Percentiles rank a stretch among this genome's conserved stretches.
These are phyloP conservation scores for Sitodiplosis mosellana DNA, from an alignment of 1,140 invertebrate species.

Conservation along the genomic window DNA sequence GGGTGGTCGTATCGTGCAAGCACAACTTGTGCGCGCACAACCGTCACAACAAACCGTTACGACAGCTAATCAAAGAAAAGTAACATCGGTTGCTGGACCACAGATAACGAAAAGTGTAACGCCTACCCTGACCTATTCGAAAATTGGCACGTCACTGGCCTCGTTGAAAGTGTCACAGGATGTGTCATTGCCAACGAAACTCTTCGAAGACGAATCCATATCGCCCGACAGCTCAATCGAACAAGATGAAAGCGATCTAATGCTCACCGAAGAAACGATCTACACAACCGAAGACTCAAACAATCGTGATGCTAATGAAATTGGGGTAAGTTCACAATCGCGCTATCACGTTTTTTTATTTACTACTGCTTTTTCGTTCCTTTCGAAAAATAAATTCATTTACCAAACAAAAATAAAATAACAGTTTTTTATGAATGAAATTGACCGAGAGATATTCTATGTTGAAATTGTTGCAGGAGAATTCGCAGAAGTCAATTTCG, in stretches of 20 bases:
- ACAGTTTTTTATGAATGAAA: too few relatives aligned
- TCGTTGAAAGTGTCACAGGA: slow-evolving; percentile 34
- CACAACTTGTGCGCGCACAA: slow-evolving; percentile 17
- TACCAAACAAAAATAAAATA: too few relatives aligned
- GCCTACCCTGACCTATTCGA: slow-evolving; percentile 13
- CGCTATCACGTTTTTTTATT: too few relatives aligned
- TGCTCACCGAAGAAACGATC: background rate
- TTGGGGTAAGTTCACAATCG: too few relatives aligned
- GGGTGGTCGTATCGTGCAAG: slow-evolving; percentile 17
- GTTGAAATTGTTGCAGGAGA: too few relatives aligned
- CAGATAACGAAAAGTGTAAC: slow-evolving; percentile 12
- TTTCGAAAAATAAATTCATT: too few relatives aligned
- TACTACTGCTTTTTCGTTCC: too few relatives aligned
- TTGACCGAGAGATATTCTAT: too few relatives aligned
- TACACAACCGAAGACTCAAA: background rate
- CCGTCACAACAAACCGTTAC: slow-evolving; percentile 10
- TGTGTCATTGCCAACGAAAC: slow-evolving; percentile 34
- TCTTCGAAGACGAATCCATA: slow-evolving; percentile 38
- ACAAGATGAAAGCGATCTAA: slow-evolving; percentile 26
- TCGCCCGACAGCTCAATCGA: slow-evolving; percentile 33
- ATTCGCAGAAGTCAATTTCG: background rate
- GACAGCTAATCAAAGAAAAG: background rate
- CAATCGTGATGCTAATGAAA: background rate
- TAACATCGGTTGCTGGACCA: slow-evolving; percentile 24
- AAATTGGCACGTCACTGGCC: slow-evolving; percentile 17